Conservation (phyloP, 2,113 vertebrate genomes). For the Thunnus thynnus region DNA sequence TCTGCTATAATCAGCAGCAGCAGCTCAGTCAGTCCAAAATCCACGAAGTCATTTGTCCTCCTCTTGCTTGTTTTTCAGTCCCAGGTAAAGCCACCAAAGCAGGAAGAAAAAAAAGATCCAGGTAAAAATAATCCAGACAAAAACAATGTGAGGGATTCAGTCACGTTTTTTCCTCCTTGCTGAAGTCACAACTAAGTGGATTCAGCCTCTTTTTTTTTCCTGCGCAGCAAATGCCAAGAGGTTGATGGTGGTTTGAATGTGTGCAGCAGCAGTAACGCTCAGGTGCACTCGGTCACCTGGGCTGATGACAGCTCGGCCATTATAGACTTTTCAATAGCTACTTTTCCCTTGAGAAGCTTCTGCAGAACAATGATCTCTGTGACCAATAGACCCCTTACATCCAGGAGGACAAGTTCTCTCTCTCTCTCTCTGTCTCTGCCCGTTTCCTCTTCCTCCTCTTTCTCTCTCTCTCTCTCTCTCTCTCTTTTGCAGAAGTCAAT, state of each 20-base stretch:
- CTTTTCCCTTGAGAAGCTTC: slow-evolving; percentile 41
- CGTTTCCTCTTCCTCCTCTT: neutral
- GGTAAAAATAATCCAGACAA: slow-evolving; percentile 40
- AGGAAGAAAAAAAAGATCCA: neutral
- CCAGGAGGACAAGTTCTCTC: slow-evolving; percentile 22
- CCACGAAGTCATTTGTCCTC: slow-evolving; percentile 30
- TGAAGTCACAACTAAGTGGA: neutral
- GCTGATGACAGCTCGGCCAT: slow-evolving; percentile 56
- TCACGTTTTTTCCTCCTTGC: neutral
- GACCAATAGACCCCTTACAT: slow-evolving; percentile 27
- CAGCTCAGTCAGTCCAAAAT: slow-evolving; percentile 15
- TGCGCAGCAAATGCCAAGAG: slow-evolving; percentile 3
- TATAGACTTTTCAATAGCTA: slow-evolving; percentile 35
- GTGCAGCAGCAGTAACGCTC: slow-evolving; percentile 17
- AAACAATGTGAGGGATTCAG: neutral
- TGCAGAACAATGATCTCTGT: slow-evolving; percentile 63
- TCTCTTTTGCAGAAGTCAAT: slow-evolving; percentile 32
- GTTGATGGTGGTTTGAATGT: slow-evolving; percentile 21
- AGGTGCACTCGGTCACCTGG: slow-evolving; percentile 57
- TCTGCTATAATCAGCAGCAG: slow-evolving; percentile 8
- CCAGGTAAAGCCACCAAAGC: neutral
- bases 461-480: slow-evolving; percentile 27
- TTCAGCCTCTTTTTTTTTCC: slow-evolving; percentile 4
- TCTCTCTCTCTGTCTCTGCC: neutral
- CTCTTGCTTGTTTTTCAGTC: slow-evolving; percentile 8